Conservation (phyloP, 2,113 vertebrate species). For the Gasterosteus nipponicus region DNA sequence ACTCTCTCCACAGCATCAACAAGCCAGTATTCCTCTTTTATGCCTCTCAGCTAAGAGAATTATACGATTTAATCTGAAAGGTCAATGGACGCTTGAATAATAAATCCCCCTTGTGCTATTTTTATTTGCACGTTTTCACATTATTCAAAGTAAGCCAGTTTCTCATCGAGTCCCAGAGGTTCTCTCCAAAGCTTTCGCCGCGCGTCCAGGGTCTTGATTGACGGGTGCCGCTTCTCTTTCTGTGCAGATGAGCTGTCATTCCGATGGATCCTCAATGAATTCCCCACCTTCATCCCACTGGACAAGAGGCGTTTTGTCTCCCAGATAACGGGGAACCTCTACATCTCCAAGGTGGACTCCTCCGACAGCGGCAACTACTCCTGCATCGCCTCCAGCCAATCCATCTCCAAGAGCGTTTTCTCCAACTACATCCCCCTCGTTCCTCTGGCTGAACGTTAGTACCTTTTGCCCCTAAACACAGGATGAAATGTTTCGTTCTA, state of each 20-base stretch:
- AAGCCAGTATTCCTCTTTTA: constrained; percentile 7
- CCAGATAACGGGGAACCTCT: constrained; percentile 94
- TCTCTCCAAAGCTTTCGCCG: constrained; percentile 12
- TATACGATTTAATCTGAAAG: constrained; percentile 51
- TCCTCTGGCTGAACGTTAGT: constrained; percentile 90
- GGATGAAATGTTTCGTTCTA: neutral
- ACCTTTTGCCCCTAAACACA: constrained; percentile 18
- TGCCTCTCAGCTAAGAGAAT: constrained; percentile 33
- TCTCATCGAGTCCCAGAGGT: neutral
- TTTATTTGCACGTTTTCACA: constrained; percentile 38
- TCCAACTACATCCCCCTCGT: constrained; percentile 97
- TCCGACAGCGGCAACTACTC: constrained; percentile 96
- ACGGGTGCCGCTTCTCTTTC: constrained; percentile 42
- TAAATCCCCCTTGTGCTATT: constrained; percentile 42
- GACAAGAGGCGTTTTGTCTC: constrained; percentile 94
- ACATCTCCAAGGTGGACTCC: constrained; percentile 93
- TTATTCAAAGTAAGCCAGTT: constrained; percentile 29
- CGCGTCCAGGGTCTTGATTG: constrained; percentile 48
- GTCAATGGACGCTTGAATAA: constrained; percentile 63
- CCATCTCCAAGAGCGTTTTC: constrained; percentile 97
- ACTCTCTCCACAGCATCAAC: constrained; percentile 22
- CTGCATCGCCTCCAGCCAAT: constrained; percentile 93
- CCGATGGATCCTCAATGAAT: constrained; percentile 97
- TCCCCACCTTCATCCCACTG: constrained; percentile 93
- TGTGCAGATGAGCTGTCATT: constrained; percentile 91